Conservation (phyloP, 30 jellyfish, hydroid and myxozoan genomes). For the Nemopilema nomurai region DNA sequence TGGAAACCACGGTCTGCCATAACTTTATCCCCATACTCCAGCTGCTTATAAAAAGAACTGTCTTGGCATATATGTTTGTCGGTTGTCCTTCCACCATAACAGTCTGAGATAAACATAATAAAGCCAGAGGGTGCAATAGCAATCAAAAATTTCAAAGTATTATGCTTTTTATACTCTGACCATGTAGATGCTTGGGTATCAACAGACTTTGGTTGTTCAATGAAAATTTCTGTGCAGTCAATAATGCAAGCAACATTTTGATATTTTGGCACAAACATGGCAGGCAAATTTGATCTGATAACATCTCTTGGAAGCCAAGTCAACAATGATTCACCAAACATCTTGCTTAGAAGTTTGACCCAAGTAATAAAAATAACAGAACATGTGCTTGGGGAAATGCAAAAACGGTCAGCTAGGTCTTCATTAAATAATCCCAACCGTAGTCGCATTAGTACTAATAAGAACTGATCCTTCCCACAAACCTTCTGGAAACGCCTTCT, state of each 20-base stretch:
- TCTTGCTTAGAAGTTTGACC: conserved; percentile 5
- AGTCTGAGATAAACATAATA: conserved; percentile 39
- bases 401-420: neutral
- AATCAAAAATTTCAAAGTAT: conserved; percentile 10
- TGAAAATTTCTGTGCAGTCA: neutral
- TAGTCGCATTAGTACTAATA: neutral
- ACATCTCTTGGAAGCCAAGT: conserved; percentile 6
- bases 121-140: conserved; percentile 44
- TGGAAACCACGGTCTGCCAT: conserved; percentile 66
- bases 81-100: conserved; percentile 72
- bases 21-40: conserved; percentile 44
- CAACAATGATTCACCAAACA: neutral
- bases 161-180: conserved; percentile 16
- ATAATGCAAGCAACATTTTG: neutral
- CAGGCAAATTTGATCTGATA: conserved; percentile 1
- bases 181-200: conserved; percentile 22
- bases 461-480: neutral
- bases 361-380: conserved; percentile 3
- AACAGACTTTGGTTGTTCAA: conserved; percentile 13
- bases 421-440: neutral
- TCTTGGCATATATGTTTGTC: conserved; percentile 55
- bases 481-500: neutral
- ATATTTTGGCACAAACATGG: neutral
- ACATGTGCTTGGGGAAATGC: neutral
- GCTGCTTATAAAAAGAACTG: conserved; percentile 52